A percentile compares a stretch with the other conserved stretches of the same genome.
phyloP scores from a whole-genome alignment of 1,140 invertebrate genomes.

The Tetramorium simillimum region DNA sequence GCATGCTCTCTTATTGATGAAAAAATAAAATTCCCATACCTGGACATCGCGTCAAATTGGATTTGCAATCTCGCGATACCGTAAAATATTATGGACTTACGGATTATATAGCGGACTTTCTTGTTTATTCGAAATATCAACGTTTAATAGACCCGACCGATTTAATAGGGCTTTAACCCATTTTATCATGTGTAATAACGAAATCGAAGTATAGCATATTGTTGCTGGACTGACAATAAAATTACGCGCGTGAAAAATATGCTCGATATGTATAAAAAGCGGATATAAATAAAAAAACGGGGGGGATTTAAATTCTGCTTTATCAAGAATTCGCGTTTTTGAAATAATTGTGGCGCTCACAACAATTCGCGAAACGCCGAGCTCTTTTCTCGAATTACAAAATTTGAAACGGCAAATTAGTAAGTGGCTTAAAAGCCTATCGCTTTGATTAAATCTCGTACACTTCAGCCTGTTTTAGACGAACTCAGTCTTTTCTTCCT shows the following conservation, averaged over 20 bases:
- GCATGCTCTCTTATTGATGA: constrained; percentile 26
- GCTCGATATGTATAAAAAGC: neutral
- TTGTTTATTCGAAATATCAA: constrained; percentile 47
- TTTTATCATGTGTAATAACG: constrained; percentile 20
- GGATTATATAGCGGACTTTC: neutral
- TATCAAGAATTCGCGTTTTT: neutral
- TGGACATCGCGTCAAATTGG: constrained; percentile 40
- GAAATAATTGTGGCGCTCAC: neutral
- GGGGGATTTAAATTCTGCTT: neutral
- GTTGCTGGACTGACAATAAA: neutral
- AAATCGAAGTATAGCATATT: neutral
- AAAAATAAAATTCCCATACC: constrained; percentile 40
- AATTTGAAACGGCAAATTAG: neutral
- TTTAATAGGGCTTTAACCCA: constrained; percentile 1
- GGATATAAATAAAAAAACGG: neutral
- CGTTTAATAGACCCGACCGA: constrained; percentile 23
- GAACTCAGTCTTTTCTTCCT: neutral
- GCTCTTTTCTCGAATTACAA: neutral
- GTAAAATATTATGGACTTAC: constrained; percentile 17
- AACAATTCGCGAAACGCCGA: neutral
- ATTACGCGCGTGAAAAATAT: neutral
- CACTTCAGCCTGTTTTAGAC: neutral
- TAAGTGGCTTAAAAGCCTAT: constrained; percentile 8
- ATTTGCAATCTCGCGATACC: constrained; percentile 37
- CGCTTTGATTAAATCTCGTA: neutral